phyloP scores from a whole-genome alignment of 2,888 invertebrate genomes.

The Hyposoter dolosus region DNA sequence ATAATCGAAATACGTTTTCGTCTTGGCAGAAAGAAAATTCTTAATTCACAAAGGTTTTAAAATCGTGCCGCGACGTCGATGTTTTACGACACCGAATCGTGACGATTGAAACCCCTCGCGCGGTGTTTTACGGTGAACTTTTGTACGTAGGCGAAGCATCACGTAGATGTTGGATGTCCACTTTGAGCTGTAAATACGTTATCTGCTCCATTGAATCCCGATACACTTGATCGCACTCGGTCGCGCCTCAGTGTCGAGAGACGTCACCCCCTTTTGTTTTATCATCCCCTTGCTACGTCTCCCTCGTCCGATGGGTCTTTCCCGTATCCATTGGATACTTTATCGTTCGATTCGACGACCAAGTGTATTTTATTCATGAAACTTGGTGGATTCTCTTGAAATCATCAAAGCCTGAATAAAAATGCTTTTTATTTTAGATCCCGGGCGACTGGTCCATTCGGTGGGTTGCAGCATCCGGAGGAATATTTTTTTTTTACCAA shows the following conservation, averaged over 20 bases:
- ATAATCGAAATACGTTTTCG: background rate
- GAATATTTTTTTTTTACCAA: background rate
- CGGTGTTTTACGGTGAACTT: background rate
- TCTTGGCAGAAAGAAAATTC: background rate
- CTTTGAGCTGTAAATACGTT: slow-evolving; percentile 78
- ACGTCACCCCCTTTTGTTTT: slow-evolving; percentile 36
- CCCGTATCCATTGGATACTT: slow-evolving; percentile 18
- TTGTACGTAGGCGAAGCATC: slow-evolving; percentile 35
- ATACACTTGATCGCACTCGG: slow-evolving; percentile 76
- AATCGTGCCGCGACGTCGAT: background rate
- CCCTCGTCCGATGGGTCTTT: slow-evolving; percentile 2
- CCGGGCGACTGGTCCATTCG: background rate
- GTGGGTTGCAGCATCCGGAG: background rate
- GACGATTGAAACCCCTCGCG: slow-evolving; percentile 28
- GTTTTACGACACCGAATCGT: slow-evolving; percentile 37
- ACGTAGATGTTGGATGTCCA: slow-evolving; percentile 68
- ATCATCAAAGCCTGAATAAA: slow-evolving; percentile 21
- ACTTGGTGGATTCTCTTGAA: slow-evolving; percentile 16
- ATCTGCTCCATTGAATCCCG: slow-evolving; percentile 74
- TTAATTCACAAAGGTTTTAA: background rate
- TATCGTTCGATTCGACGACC: slow-evolving; percentile 36
- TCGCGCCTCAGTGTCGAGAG: slow-evolving; percentile 64
- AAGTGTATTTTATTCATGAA: slow-evolving; percentile 26
- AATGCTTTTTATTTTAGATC: slow-evolving; percentile 2
- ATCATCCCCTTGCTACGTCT: slow-evolving; percentile 27